Conservation (phyloP, 1,140 invertebrate species). For the Lycorma delicatula region DNA sequence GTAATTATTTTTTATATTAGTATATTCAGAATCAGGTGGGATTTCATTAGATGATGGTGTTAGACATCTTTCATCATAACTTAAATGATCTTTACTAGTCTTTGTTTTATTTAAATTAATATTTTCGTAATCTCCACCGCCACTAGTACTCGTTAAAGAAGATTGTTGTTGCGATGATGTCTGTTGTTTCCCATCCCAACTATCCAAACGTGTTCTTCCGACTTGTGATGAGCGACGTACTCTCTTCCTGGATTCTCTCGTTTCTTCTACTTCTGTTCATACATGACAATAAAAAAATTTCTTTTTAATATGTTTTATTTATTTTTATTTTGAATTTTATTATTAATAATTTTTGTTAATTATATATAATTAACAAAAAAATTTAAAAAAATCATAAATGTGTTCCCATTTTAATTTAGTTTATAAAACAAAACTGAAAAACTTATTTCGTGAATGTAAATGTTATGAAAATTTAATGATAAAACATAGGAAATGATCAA, state of each 20-base stretch:
- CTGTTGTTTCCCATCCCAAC: conserved; percentile 9
- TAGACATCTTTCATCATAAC: background rate
- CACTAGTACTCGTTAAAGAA: background rate
- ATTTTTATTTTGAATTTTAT: no score
- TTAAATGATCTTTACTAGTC: background rate
- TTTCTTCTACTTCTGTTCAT: conserved; percentile 9
- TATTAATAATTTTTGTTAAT: no score
- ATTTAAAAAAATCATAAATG: no score
- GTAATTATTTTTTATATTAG: no score
- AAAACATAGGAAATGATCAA: no score
- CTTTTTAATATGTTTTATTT: no score
- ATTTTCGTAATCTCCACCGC: conserved; percentile 12
- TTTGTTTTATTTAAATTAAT: background rate
- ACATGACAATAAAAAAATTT: no score
- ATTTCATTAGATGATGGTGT: background rate
- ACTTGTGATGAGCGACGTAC: conserved; percentile 14
- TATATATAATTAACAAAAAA: no score
- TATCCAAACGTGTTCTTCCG: conserved; percentile 6
- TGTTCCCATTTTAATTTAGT: no score
- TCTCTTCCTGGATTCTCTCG: conserved; percentile 19
- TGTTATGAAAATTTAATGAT: no score
- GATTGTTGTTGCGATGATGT: background rate
- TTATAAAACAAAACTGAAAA: no score
- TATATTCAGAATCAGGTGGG: background rate
- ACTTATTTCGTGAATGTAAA: no score